Percentiles rank a stretch among this genome's conserved stretches.
These are phyloP conservation scores for Clarias laeviceps DNA, from an alignment of 2,797 vertebrate genomes.

Conservation along the genomic window DNA sequence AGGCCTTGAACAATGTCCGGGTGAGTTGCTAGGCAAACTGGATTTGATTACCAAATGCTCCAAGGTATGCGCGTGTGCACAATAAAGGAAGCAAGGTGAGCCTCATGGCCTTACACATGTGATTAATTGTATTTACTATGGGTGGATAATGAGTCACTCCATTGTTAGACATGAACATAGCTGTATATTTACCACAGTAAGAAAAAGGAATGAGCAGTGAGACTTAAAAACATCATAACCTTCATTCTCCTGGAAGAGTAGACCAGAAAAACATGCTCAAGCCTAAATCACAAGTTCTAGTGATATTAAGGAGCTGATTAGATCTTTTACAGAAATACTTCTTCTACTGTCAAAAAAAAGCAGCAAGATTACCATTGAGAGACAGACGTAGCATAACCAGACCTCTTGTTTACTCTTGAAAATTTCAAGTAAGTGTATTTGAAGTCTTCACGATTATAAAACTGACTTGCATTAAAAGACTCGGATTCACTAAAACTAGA, in stretches of 20 bases:
- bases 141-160: neutral
- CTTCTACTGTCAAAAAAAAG: neutral
- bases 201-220: neutral
- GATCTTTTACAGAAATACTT: neutral
- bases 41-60: constrained; percentile 52
- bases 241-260: neutral
- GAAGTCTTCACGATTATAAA: neutral
- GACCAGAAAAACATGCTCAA: neutral
- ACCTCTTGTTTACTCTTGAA: neutral
- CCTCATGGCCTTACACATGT: neutral
- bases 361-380: neutral
- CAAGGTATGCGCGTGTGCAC: neutral
- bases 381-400: neutral
- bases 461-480: neutral
- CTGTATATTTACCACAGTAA: neutral
- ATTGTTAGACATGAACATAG: neutral
- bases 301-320: neutral
- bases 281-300: neutral
- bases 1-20: neutral
- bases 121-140: constrained; percentile 38
- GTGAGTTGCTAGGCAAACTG: constrained; percentile 12
- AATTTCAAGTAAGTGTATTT: neutral
- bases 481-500: neutral
- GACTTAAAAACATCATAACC: neutral
- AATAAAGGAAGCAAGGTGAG: neutral